Evolutionary conservation across 2,888 invertebrate genomes (phyloP), one percentile per base, ranked within the genome.

Genomic region (Drosophila neoperkinsi): DNA sequence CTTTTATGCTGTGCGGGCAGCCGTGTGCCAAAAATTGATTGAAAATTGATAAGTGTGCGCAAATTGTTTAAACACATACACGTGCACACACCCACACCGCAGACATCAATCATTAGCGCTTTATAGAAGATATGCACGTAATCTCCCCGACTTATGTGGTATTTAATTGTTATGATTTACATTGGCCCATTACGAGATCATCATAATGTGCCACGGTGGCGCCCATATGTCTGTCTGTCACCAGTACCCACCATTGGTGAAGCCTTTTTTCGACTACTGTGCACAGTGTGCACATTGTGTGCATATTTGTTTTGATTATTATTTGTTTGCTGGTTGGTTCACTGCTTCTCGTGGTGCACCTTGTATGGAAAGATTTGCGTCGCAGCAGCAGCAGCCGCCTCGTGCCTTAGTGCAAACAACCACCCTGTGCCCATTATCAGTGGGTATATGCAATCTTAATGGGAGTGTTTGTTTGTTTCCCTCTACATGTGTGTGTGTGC

Each of bases 11-110:
- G 36, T 41, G 41, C n/a, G 30, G 25, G 16, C 55, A 34, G 77
- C 67, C 66, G 68, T 78, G 76, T 66, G 82, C 73, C 71, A 77
- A 77, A 55, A 88, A 81, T 85, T 84, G 77, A 84, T 81, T 79
- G 84, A 81, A 73, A 85, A 88, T 85, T 75, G 88, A 88, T 84
- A 88, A 88, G 73, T 83, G 87, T 53, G 64, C 68, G 81, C 74
- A 38, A 85, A 85, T 88, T 84, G 84, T 43, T 86, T 83, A 67
- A 71, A 64, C 81, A 88, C 83, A 84, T 58, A 53, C 46, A 59
- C 34, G 21, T 43, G 33, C 71, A 63, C 34, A 57, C 41, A n/a
- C 43, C 51, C 38, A n/a, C 13, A 5, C 9, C 36, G 16, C 62
- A 2, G 31, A 82, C 84, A 84, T 85, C 84, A 88, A 85, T 85